Base-by-base conservation (phyloP, 2,888 invertebrate species). In the Amphipyra berbera region DNA sequence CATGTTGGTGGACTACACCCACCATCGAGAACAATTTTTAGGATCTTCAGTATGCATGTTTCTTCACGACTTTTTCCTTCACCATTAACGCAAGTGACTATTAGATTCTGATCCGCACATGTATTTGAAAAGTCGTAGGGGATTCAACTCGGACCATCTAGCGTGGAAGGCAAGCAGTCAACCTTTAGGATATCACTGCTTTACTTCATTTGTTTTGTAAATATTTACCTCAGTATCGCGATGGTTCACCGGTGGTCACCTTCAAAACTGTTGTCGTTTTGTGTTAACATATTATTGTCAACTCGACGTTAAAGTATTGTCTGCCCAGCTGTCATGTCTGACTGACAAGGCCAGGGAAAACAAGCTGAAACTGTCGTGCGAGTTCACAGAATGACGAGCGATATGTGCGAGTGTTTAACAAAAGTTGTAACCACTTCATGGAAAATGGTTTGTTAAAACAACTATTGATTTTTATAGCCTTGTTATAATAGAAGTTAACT, bases 321-420 rank as follows among this genome's bases (percentile, higher is more conserved):
- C 41, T 48, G 47, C 0, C 4, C 30, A 15, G 14, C 35, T 50
- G 63, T 46, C 50, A 15, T 15, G 48, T 46, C 45, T 42, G 57
- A 41, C 7, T 13, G 61, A 49, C 65, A 56, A 69, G 70, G 69
- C 48, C 69, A 41, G 48, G 48, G 44, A 12, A 9, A 33, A 57
- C 41, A 41, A 35, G 44, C 35, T 47, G 37, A 35, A 42, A 48
- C 33, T 37, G 35, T 48, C 7, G 12, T 12, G 12, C 15, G 15
- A 10, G 15, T 12, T 0, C 47, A 48, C 15, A 48, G 13, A 14
- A 1, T 15, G 8, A 13, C 14, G 40, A 13, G 35, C 48, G 48
- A 49, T n/a, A 60, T 49, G 60, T 40, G 40, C 10, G 30, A 15
- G 40, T 6, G 38, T 2, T 13, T 13, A 13, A 13, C 7, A 14